Evolutionary conservation across 2,113 vertebrate genomes (phyloP).

Genomic region (Syngnathoides biaculeatus): DNA sequence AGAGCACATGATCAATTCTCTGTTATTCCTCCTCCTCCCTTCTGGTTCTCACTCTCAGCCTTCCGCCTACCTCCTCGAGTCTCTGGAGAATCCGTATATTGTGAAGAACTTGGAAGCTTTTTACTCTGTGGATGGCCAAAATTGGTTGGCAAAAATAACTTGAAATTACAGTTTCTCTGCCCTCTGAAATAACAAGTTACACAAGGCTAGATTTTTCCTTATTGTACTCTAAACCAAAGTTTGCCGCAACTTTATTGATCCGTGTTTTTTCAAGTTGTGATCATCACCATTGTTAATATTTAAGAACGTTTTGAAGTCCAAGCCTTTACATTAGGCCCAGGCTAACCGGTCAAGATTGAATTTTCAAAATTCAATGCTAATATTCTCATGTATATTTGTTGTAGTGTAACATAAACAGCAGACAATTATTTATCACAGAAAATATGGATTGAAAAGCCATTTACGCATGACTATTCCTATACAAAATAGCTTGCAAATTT

Average conservation of each 20-base stretch:
- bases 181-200: conserved; percentile 11
- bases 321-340: background rate
- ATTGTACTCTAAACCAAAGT: background rate
- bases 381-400: no score
- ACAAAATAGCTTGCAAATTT: no score
- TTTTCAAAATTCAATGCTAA: no score
- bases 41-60: conserved; percentile 20
- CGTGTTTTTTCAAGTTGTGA: background rate
- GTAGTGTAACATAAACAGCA: no score
- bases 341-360: background rate
- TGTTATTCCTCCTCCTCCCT: conserved; percentile 20
- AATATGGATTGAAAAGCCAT: no score
- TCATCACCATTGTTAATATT: background rate
- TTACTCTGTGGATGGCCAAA: conserved; percentile 42
- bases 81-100: conserved; percentile 45
- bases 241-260: background rate
- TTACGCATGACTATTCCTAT: no score
- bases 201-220: background rate
- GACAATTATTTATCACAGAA: no score
- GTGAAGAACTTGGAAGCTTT: conserved; percentile 52
- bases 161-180: conserved; percentile 30
- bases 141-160: conserved; percentile 47
- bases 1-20: conserved; percentile 46
- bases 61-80: conserved; percentile 23
- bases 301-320: background rate